These are phyloP conservation scores for Shargacucullia verbasci DNA, from an alignment of 2,888 invertebrate genomes.

Conservation along the genomic window DNA sequence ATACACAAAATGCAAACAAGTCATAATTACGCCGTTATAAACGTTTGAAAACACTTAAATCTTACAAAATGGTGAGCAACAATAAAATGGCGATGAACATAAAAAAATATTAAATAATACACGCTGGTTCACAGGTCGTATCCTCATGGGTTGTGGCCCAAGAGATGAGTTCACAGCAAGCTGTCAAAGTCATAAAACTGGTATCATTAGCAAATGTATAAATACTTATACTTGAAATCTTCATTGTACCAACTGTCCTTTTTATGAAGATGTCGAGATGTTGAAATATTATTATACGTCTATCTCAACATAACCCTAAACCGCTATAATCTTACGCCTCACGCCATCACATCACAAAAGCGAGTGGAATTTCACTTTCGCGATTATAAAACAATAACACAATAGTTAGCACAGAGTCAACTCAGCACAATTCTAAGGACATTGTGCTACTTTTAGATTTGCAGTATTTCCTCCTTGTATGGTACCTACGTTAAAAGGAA, in stretches of 20 bases:
- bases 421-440: conserved; percentile 34
- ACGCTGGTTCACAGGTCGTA: conserved; percentile 51
- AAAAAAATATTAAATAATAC: conserved; percentile 52
- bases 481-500: not conserved
- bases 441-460: conserved; percentile 35
- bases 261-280: too few species aligned
- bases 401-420: conserved; percentile 31
- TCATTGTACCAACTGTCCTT: too few species aligned
- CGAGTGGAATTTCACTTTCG: conserved; percentile 58
- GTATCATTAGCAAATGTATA: too few species aligned
- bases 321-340: conserved; percentile 21
- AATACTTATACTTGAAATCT: too few species aligned
- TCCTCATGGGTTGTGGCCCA: conserved; percentile 38
- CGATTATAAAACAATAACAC: conserved; percentile 49
- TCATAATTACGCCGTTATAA: conserved; percentile 2
- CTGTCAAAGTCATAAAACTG: too few species aligned
- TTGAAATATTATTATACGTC: too few species aligned
- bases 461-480: conserved; percentile 17
- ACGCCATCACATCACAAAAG: conserved; percentile 21
- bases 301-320: not conserved
- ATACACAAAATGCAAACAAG: conserved; percentile 1
- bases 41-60: conserved; percentile 24
- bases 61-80: conserved; percentile 38
- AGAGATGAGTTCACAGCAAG: conserved; percentile 5
- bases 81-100: conserved; percentile 30